Evolutionary conservation across 2,888 invertebrate species (phyloP).

Genomic region (Sussaba pulchella): DNA sequence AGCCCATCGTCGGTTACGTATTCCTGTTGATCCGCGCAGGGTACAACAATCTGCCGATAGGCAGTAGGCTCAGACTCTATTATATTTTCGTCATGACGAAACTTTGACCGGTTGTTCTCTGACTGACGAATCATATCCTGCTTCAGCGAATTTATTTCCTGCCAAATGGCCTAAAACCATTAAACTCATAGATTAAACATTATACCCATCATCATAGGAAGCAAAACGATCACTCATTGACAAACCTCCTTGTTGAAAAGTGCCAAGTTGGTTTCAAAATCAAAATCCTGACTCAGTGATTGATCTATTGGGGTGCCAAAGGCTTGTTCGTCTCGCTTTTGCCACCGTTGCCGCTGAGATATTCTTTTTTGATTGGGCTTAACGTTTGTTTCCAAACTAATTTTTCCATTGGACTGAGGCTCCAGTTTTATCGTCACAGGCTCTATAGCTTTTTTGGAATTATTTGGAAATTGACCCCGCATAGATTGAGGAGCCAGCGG

Average conservation of each 20-base stretch:
- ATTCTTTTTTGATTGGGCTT: conserved; percentile 83
- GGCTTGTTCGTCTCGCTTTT: conserved; percentile 89
- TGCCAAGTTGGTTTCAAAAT: conserved; percentile 97
- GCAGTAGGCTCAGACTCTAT: conserved; percentile 88
- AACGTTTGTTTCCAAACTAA: conserved; percentile 80
- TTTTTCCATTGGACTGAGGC: conserved; percentile 77
- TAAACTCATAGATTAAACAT: conserved; percentile 24
- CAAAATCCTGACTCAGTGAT: conserved; percentile 91
- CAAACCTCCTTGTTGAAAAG: conserved; percentile 92
- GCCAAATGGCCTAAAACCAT: conserved; percentile 88
- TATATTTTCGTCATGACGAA: conserved; percentile 95
- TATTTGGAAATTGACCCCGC: conserved; percentile 66
- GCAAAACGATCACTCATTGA: background rate
- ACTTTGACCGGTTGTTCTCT: conserved; percentile 85
- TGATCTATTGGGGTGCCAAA: conserved; percentile 91
- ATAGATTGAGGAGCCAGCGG: conserved; percentile 74
- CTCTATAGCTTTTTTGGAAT: conserved; percentile 64
- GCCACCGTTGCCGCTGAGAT: conserved; percentile 83
- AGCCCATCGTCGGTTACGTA: conserved; percentile 94
- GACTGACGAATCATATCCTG: conserved; percentile 87
- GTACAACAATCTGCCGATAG: conserved; percentile 90
- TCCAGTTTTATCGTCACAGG: conserved; percentile 68
- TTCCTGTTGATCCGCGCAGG: conserved; percentile 87
- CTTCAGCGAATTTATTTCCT: conserved; percentile 89
- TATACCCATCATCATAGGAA: background rate